Conservation (phyloP, 2,113 vertebrate genomes). For the Oxyura jamaicensis region DNA sequence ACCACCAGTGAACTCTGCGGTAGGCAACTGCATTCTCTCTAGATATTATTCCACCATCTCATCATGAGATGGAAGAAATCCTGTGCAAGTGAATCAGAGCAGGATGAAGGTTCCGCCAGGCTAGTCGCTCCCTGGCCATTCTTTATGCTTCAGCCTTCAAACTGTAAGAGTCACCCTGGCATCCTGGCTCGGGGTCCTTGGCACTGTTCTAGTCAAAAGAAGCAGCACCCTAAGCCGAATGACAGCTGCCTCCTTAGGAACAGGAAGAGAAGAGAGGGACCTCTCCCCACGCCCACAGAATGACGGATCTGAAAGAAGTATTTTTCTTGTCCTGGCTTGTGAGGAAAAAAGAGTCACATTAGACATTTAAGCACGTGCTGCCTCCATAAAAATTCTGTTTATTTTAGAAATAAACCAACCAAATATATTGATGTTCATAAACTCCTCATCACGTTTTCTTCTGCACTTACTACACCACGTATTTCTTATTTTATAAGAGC, state of each 20-base stretch:
- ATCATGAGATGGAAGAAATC: neutral
- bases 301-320: too few species aligned
- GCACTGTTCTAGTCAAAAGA: neutral
- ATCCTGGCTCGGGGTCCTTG: neutral
- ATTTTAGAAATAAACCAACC: too few species aligned
- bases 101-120: neutral
- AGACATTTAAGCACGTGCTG: too few species aligned
- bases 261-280: fast-evolving
- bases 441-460: too few species aligned
- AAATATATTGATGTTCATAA: too few species aligned
- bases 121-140: fast-evolving
- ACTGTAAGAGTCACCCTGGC: fast-evolving
- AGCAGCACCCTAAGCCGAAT: fast-evolving
- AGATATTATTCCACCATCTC: neutral
- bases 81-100: neutral
- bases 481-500: too few species aligned
- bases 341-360: too few species aligned
- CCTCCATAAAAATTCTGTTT: too few species aligned
- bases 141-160: neutral
- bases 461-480: too few species aligned
- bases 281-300: neutral
- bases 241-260: neutral
- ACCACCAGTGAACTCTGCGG: neutral
- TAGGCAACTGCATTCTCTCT: neutral
- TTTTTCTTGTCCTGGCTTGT: too few species aligned